phyloP scores from a whole-genome alignment of 2,113 vertebrate genomes.

The Lates calcarifer region DNA sequence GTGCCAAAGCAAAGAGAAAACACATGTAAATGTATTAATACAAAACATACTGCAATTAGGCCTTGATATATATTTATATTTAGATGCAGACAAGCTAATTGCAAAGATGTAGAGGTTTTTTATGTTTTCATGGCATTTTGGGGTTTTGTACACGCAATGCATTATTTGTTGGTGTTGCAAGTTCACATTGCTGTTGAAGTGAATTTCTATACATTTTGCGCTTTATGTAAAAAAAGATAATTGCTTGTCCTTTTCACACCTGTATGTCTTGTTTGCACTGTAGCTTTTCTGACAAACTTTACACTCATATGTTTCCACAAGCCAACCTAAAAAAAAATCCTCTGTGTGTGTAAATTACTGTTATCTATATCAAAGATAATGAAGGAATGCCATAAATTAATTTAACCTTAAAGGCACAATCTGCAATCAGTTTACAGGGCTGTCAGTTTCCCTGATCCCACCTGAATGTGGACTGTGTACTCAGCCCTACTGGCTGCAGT shows the following conservation, averaged over 20 bases:
- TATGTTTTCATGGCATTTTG: conserved; percentile 70
- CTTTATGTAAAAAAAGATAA: conserved; percentile 61
- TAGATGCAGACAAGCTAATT: conserved; percentile 79
- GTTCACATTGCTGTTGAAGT: conserved; percentile 71
- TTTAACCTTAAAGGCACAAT: conserved; percentile 1
- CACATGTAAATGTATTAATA: conserved; percentile 74
- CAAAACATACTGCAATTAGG: conserved; percentile 76
- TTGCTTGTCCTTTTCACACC: conserved; percentile 58
- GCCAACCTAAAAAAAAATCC: conserved; percentile 7
- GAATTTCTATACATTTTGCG: conserved; percentile 69
- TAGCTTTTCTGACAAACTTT: conserved; percentile 52
- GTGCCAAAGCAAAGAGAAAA: conserved; percentile 79
- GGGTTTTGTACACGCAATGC: conserved; percentile 73
- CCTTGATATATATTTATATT: conserved; percentile 85
- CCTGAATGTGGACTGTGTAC: background rate
- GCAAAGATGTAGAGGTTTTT: conserved; percentile 73
- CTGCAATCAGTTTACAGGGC: conserved; percentile 26
- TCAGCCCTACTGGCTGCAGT: background rate
- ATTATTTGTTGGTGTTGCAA: conserved; percentile 71
- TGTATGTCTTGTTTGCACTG: conserved; percentile 77
- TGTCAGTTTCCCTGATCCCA: background rate
- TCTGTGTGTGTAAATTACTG: conserved; percentile 22
- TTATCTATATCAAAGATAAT: conserved; percentile 15
- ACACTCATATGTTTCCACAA: conserved; percentile 20
- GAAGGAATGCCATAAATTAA: conserved; percentile 43